Evolutionary conservation across 2,113 vertebrate species (phyloP), one percentile per base, ranked within the genome.

Genomic region (Grantiella picta): DNA sequence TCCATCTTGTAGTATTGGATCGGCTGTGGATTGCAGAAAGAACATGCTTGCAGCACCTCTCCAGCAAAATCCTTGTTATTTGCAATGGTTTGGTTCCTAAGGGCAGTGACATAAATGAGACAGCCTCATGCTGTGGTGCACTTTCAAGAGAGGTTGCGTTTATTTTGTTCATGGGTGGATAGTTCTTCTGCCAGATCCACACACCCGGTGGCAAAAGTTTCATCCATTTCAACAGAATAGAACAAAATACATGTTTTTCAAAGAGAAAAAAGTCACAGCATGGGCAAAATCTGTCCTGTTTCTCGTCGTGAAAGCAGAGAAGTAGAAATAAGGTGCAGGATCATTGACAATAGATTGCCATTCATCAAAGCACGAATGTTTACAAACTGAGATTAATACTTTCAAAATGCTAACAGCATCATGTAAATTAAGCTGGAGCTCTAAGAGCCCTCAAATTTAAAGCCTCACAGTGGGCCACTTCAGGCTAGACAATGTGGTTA

Each of bases 391-490:
- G 90, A 70, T 22, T 3, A 80, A 69, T 68, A 29, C 50, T 82
- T 95, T 71, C 63, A 83, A 82, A 89, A 86, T 49, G 22, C 28
- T 64, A 61, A 25, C 31, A 86, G 57, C 28, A 53, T 49, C 69
- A 13, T 25, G 47, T 38, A 89, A 70, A 78, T 95, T 88, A 75
- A 40, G 29, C 45, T 61, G 53, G 24, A 66, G 36, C 35, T n/a
- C 47, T 76, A 82, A 91, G 24, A 92, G 27, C 63, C 66, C 75
- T 90, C 57, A 82, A 56, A 87, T 85, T 47, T 50, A 54, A 85
- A 40, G n/a, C 45, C 47, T 94, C 60, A 87, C 79, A 89, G 72
- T 10, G 83, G 73, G 71, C 69, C n/a, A 19, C 80, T 90, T 90
- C 72, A 83, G 65, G 15, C 61, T 33, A 84, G 77, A 57, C 49